Percentiles rank a stretch among this genome's conserved stretches.
Evolutionary conservation across 2,797 vertebrate species (phyloP).

Genomic region (Sarcophilus harrisii): DNA sequence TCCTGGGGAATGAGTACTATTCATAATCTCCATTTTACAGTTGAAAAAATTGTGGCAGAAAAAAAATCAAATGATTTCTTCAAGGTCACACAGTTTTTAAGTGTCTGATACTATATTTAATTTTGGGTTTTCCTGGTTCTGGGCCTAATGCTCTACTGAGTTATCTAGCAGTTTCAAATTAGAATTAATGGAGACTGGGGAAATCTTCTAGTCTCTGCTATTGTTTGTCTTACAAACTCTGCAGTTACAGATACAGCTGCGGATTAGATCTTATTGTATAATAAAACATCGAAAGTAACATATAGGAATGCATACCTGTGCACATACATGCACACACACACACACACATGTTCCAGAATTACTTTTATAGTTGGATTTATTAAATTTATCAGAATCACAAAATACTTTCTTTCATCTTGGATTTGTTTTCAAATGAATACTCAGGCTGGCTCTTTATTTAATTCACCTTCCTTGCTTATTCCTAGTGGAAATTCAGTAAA

Average conservation of each 20-base stretch:
- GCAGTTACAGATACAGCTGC: too few relatives aligned
- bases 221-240: not conserved
- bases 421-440: conserved; percentile 37
- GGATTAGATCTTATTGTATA: not conserved
- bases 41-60: not conserved
- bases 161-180: not conserved
- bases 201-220: not conserved
- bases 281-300: not conserved
- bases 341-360: not conserved
- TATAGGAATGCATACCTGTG: not conserved
- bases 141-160: not conserved
- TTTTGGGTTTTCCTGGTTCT: not conserved
- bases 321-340: not conserved
- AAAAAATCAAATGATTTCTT: not conserved
- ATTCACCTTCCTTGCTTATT: conserved; percentile 24
- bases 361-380: not conserved
- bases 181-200: not conserved
- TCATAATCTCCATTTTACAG: not conserved
- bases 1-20: not conserved
- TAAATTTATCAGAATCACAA: not conserved
- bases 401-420: conserved; percentile 7
- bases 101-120: not conserved
- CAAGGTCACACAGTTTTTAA: not conserved
- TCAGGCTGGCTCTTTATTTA: conserved; percentile 20
- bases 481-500: conserved; percentile 46